Percentiles rank a stretch among this genome's conserved stretches.
Conservation (phyloP, 1,140 invertebrate genomes). For the Drosophila lini region DNA sequence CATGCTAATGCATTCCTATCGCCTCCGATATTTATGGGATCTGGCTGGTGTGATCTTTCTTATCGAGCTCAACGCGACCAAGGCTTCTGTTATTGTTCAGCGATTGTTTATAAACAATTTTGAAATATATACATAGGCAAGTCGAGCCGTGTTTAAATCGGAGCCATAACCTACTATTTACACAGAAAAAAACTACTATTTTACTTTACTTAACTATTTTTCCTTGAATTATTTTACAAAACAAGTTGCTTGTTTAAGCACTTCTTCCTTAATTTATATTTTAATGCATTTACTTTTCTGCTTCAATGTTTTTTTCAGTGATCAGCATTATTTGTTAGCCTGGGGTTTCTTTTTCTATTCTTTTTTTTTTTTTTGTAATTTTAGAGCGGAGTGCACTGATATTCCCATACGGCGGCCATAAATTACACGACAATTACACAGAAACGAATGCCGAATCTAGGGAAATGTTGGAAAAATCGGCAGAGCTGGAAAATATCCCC, state of each 20-base stretch:
- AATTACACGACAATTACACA: constrained; percentile 78
- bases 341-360: background rate
- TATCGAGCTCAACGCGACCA: constrained; percentile 10
- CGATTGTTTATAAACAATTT: constrained; percentile 75
- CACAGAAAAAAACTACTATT: background rate
- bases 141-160: constrained; percentile 21
- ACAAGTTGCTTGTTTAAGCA: too few species aligned
- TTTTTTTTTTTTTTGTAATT: constrained; percentile 45
- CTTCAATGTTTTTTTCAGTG: background rate
- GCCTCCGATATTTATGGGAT: constrained; percentile 24
- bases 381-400: constrained; percentile 75
- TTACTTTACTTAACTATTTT: too few species aligned
- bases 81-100: constrained; percentile 19
- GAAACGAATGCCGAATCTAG: constrained; percentile 37
- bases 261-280: too few species aligned
- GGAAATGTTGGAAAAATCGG: constrained; percentile 36
- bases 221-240: too few species aligned
- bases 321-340: constrained; percentile 7
- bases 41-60: constrained; percentile 24
- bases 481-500: constrained; percentile 22
- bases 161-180: background rate
- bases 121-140: background rate
- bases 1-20: background rate
- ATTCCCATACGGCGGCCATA: constrained; percentile 77
- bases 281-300: too few species aligned